Evolutionary conservation across 2,888 invertebrate species (phyloP), one percentile per base, ranked within the genome.

Genomic region (Cheilosia variabilis): DNA sequence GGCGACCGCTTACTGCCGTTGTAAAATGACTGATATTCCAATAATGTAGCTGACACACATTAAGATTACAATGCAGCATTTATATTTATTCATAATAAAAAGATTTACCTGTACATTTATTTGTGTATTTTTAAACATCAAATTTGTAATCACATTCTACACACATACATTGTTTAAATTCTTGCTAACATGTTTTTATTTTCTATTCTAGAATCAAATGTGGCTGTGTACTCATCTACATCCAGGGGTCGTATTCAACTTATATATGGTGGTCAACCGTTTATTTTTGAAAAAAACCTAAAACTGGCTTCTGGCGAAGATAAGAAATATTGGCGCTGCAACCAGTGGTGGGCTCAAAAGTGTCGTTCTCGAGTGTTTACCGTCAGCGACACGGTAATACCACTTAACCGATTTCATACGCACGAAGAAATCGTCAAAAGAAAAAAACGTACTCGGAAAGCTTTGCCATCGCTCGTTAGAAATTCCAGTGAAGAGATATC

Each of bases 301-400:
- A 91, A 91, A 87, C 86, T 91, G 13, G 88, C 91, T 2, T 89
- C 89, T 5, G 92, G 91, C 1, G 90, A 91, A 71, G 91, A 91
- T 87, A 92, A 92, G 72, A 92, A 91, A 69, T 91, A 91, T 71
- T 92, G 92, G 92, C 90, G 92, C 37, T 92, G 92, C 87, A 92
- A 92, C 84, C 92, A 92, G 86, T 92, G 92, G 92, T 92, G 92
- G 92, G 92, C 92, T 86, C 92, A 92, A 77, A 92, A 91, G 87
- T 92, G 92, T 81, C 91, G 92, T 7, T 92, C 92, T 0, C 89
- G 92, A n/a, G 92, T 92, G 2, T 92, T 90, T 52, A 92, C 92
- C 9, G 90, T 92, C 13, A 91, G 91, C 52, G 91, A 92, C 79
- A 88, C 90, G 7, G 91, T 92, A 4, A 90, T 91, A 58, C 92